phyloP scores from a whole-genome alignment of 2,113 vertebrate genomes.

The Chinchilla lanigera region DNA sequence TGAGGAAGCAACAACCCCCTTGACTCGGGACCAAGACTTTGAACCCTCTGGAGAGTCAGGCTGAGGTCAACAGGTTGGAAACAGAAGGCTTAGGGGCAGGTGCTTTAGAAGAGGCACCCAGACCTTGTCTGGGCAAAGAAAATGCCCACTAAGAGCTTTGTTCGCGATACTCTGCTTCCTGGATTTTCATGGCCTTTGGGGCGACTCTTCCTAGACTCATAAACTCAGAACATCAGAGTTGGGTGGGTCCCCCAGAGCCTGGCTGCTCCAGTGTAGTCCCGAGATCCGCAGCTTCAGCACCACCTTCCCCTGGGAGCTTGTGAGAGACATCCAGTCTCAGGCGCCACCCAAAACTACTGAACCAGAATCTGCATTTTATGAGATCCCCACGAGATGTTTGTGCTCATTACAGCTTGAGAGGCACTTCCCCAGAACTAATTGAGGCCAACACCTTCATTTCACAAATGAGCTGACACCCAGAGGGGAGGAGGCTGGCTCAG shows the following conservation, averaged over 20 bases:
- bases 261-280: background rate
- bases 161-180: background rate
- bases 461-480: background rate
- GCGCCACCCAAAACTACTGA: conserved; percentile 63
- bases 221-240: conserved; percentile 32
- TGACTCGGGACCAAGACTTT: background rate
- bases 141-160: conserved; percentile 10
- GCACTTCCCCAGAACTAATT: conserved; percentile 29
- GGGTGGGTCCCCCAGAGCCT: background rate
- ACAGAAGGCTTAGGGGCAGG: background rate
- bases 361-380: conserved; percentile 47
- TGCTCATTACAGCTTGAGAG: conserved; percentile 47
- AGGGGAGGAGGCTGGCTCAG: conserved; percentile 24
- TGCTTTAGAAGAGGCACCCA: background rate
- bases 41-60: background rate
- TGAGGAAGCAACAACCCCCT: background rate
- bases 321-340: conserved; percentile 10
- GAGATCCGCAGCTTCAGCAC: background rate
- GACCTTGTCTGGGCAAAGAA: conserved; percentile 7
- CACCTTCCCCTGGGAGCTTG: conserved; percentile 57
- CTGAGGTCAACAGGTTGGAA: background rate
- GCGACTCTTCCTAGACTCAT: conserved; percentile 36
- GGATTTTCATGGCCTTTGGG: conserved; percentile 66
- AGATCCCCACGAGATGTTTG: conserved; percentile 35
- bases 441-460: conserved; percentile 61